Conservation (phyloP, 2,113 vertebrate genomes). For the Limnothrissa miodon region DNA sequence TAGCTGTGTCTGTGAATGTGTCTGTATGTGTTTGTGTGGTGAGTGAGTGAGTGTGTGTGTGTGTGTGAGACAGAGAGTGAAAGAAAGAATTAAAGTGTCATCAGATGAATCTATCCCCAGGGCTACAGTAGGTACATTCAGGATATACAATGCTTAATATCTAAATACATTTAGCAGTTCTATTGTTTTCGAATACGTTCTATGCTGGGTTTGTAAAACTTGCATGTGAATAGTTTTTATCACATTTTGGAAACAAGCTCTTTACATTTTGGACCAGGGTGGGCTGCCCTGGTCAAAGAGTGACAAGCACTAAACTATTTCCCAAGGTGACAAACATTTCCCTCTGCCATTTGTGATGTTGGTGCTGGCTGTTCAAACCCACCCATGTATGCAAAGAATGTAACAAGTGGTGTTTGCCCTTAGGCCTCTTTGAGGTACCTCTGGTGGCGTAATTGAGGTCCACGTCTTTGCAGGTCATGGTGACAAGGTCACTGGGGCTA, state of each 20-base stretch:
- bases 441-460: conserved; percentile 89
- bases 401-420: background rate
- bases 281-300: no score
- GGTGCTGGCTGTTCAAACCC: background rate
- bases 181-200: no score
- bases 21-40: conserved; percentile 58
- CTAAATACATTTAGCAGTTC: no score
- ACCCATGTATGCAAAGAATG: background rate
- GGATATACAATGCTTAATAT: no score
- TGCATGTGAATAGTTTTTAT: no score
- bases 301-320: background rate
- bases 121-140: no score
- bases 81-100: background rate
- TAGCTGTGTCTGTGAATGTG: conserved; percentile 86
- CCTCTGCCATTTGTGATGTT: background rate
- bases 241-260: no score
- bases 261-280: no score
- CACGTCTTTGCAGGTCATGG: conserved; percentile 86
- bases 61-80: background rate
- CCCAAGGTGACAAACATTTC: background rate
- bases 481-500: conserved; percentile 82
- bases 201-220: no score
- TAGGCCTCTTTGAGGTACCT: conserved; percentile 66
- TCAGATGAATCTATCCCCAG: no score
- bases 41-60: background rate